These are phyloP conservation scores for Montipora cactus DNA, from an alignment of 64 coral and sea anemone genomes.

Conservation along the genomic window DNA sequence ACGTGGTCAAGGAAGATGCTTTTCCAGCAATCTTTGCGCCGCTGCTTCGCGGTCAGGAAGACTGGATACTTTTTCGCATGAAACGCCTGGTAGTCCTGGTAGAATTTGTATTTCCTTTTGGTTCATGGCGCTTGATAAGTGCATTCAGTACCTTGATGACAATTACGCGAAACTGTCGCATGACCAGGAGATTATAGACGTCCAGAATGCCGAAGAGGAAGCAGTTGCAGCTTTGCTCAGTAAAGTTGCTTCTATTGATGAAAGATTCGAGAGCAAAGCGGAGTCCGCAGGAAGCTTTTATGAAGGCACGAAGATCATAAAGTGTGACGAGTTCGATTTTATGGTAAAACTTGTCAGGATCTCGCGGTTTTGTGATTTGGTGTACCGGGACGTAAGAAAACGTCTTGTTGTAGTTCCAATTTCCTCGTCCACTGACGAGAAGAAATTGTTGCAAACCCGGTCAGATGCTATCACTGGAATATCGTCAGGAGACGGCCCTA, in stretches of 20 bases:
- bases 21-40: neutral
- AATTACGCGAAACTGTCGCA: constrained; percentile 6
- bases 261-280: neutral
- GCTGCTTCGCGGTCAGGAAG: neutral
- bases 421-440: neutral
- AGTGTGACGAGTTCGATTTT: constrained; percentile 24
- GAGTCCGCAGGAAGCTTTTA: constrained; percentile 16
- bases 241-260: neutral
- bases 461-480: neutral
- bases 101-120: neutral
- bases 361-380: constrained; percentile 3
- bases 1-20: neutral
- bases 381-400: neutral
- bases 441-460: neutral
- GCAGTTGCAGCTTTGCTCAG: neutral
- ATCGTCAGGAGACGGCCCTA: neutral
- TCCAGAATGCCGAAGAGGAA: constrained; percentile 12
- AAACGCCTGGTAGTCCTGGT: neutral
- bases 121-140: neutral
- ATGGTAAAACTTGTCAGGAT: constrained; percentile 5
- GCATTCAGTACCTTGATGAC: constrained; percentile 10
- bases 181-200: neutral
- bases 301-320: constrained; percentile 21
- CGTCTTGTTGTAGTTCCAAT: neutral
- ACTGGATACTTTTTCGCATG: neutral